Evolutionary conservation across 2,888 invertebrate genomes (phyloP).

Genomic region (Xestia sexstrigata): DNA sequence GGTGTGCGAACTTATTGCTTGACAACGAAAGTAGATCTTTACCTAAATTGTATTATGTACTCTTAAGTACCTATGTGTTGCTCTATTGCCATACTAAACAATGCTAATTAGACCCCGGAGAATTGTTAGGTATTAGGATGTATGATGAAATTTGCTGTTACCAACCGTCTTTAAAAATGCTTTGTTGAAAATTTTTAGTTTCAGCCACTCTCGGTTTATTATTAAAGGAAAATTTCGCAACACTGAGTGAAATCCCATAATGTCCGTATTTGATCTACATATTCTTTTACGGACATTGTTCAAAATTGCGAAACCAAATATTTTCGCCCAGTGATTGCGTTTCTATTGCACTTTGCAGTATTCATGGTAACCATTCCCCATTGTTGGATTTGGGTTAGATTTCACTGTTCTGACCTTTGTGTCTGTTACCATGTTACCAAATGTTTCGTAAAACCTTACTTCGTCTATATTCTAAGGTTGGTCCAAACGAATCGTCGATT

Average conservation of each 20-base stretch:
- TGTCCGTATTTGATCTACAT: fast-evolving
- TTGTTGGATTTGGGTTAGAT: slow-evolving; percentile 70
- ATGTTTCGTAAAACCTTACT: slow-evolving; percentile 79
- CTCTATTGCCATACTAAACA: not conserved
- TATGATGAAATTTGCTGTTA: not conserved
- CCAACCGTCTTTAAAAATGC: not conserved
- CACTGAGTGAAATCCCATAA: not conserved
- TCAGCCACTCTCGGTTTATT: not conserved
- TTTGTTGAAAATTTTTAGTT: not conserved
- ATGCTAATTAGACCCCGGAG: not conserved
- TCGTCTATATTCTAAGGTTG: slow-evolving; percentile 75
- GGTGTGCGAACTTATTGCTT: slow-evolving; percentile 9
- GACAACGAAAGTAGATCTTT: not conserved
- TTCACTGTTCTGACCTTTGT: slow-evolving; percentile 81
- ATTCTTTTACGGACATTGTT: not conserved
- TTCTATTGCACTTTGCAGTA: slow-evolving; percentile 53
- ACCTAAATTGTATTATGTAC: not conserved
- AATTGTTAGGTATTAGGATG: not conserved
- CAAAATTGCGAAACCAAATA: not conserved
- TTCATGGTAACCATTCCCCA: slow-evolving; percentile 58
- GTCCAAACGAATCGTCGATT: slow-evolving; percentile 70
- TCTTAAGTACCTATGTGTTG: not conserved
- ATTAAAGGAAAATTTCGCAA: not conserved
- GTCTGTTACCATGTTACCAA: slow-evolving; percentile 75
- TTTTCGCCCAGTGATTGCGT: slow-evolving; percentile 35